Percentiles rank a stretch among this genome's conserved stretches.
phyloP scores from a whole-genome alignment of 92 coral and sea anemone genomes.

The Zoanthus sansibaricus region DNA sequence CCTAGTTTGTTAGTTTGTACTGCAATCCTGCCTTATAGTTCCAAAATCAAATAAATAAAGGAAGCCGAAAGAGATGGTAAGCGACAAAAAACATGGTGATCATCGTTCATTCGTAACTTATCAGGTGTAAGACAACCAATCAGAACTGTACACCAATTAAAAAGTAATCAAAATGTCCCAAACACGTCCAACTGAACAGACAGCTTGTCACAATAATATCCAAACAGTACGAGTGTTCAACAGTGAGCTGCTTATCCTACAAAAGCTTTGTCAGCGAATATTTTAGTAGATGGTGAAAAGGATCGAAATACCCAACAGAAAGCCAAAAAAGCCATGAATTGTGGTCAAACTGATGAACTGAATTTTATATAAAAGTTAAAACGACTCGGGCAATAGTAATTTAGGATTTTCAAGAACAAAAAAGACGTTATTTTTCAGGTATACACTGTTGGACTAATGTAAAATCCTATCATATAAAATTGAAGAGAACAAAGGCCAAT shows the following conservation, averaged over 20 bases:
- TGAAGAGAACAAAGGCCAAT: neutral
- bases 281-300: neutral
- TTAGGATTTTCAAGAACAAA: too few relatives aligned
- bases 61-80: neutral
- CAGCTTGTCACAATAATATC: neutral
- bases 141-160: neutral
- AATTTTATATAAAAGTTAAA: too few relatives aligned
- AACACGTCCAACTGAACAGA: conserved; percentile 27
- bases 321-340: too few relatives aligned
- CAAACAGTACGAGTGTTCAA: conserved; percentile 20
- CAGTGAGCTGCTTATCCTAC: neutral
- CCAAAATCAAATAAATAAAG: neutral
- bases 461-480: neutral
- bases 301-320: neutral
- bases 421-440: neutral
- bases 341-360: too few relatives aligned
- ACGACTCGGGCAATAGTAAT: too few relatives aligned
- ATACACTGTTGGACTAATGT: neutral
- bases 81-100: neutral
- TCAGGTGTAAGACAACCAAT: neutral
- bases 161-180: neutral
- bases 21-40: too few relatives aligned
- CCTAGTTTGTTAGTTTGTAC: too few relatives aligned
- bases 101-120: neutral
- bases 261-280: neutral